Conservation (phyloP, 2,797 vertebrate genomes). For the Petrocephalus sullivani region DNA sequence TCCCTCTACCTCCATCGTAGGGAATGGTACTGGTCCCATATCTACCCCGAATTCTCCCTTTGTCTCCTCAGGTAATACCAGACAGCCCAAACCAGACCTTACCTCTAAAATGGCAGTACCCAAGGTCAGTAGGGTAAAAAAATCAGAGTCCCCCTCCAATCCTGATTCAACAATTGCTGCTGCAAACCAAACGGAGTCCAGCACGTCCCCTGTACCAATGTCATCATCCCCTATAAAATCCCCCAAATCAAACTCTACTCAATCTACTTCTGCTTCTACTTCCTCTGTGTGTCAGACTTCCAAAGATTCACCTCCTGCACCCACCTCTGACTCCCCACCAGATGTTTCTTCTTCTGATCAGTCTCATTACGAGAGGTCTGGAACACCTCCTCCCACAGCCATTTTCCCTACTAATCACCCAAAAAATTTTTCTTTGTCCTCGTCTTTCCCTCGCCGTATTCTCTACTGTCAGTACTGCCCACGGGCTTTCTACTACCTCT, state of each 20-base stretch:
- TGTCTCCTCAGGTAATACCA: constrained; percentile 29
- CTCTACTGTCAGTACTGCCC: constrained; percentile 83
- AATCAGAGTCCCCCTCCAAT: constrained; percentile 45
- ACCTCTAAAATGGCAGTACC: constrained; percentile 2
- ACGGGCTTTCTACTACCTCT: constrained; percentile 83
- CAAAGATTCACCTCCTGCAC: constrained; percentile 38
- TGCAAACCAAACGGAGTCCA: constrained; percentile 50
- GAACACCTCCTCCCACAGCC: constrained; percentile 45
- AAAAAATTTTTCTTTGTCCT: constrained; percentile 45
- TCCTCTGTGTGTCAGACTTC: constrained; percentile 32
- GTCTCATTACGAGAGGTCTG: constrained; percentile 56
- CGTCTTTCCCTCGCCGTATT: constrained; percentile 56
- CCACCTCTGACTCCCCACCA: constrained; percentile 40
- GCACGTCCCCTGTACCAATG: constrained; percentile 39
- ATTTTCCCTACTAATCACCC: constrained; percentile 39
- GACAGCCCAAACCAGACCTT: constrained; percentile 30
- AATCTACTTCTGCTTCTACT: constrained; percentile 39
- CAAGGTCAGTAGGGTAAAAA: constrained; percentile 22
- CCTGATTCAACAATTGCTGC: constrained; percentile 57
- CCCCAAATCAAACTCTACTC: constrained; percentile 34
- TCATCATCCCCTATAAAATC: constrained; percentile 32
- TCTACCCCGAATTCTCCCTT: constrained; percentile 35
- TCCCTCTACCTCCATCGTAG: constrained; percentile 51
- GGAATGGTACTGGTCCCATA: constrained; percentile 34
- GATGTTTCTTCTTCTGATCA: constrained; percentile 56